Evolutionary conservation across 2,797 vertebrate genomes (phyloP), one percentile per base, ranked within the genome.

Genomic region (Tiaroga cobitis): DNA sequence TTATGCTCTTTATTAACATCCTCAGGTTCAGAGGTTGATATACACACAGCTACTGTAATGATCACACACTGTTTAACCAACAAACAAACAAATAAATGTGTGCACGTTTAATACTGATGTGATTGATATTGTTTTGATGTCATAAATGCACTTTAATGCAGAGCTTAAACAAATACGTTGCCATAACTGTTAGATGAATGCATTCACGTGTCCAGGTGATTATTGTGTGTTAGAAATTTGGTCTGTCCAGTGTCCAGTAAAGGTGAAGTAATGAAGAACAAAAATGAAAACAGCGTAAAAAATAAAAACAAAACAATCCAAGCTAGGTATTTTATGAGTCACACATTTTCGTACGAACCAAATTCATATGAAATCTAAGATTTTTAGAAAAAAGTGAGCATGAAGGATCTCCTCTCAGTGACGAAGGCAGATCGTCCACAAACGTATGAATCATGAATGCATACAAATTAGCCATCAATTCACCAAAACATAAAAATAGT

Each of bases 221-320:
- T 16, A 76, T 34, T 37, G 49, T 56, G 32, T 10, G 15, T 73
- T 8, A 43, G 24, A 43, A 16, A 72, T 43, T 4, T 41, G 13
- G 39, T 43, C 39, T 13, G 39, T 26, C 24, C 13, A 16, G 24
- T 16, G n/a, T n/a, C n/a, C n/a, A n/a, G n/a, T n/a, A 43, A n/a
- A 8, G 13, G 24, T 2, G 7, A 43, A 46, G 43, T 26, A 18
- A 26, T 9, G 24, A 72, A 7, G 69, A 41, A 72, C 1, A 72
- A n/a, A 7, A 43, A 18, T n/a, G 24, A 8, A 69, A 69, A 19
- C 4, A 61, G 8, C 15, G n/a, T 43, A 13, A 43, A 46, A 43
- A 43, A 41, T 0, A 0, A 13, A n/a, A 26, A 3, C 1, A 16
- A 3, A 6, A 3, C 13, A 26, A 26, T 15, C 21, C 4, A 1